Base-by-base conservation (phyloP, 2,113 vertebrate genomes). In the Dasyprocta punctata region DNA sequence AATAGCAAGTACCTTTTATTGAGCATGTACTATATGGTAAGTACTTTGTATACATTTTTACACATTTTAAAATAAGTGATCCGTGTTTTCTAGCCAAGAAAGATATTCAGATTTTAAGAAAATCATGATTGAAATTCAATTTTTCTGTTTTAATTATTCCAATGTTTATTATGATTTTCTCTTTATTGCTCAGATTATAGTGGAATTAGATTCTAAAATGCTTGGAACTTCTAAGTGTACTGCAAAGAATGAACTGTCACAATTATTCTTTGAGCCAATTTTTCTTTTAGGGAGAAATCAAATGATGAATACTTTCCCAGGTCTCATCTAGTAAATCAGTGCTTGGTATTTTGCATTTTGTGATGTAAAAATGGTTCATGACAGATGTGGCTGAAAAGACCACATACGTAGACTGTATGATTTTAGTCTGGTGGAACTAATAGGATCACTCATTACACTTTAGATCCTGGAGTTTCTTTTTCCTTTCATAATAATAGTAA, bases 371-470 rank as follows among this genome's bases (percentile, higher is more conserved):
- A 98, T 98, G 97, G 98, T 97, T 98, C 95, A 97, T 99, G 99
- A 99, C 99, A 99, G 99, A 99, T 99, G 99, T 99, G 99, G 98
- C 98, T 98, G 98, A 98, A 98, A 98, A 98, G 99, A 99, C 99
- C 99, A 99, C 99, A 99, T 99, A 99, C 99, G 98, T 99, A 97
- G 99, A 99, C 96, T 99, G 98, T 99, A 99, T 99, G 99, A 99
- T 99, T 99, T 99, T 99, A 99, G 98, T 99, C 99, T 99, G 98
- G 98, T 99, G 99, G 99, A 99, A 99, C 99, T 99, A 99, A 99
- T 99, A 99, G 99, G 99, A 99, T 99, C 98, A 99, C 98, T 99
- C 98, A 98, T 98, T 98, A 98, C 98, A 98, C 99, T 96, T 98
- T 98, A 98, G 98, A 97, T 98, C 97, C 98, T 98, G 98, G 98